Evolutionary conservation across 2,888 invertebrate species (phyloP), one percentile per base, ranked within the genome.

Genomic region (Serrognathus titanus): DNA sequence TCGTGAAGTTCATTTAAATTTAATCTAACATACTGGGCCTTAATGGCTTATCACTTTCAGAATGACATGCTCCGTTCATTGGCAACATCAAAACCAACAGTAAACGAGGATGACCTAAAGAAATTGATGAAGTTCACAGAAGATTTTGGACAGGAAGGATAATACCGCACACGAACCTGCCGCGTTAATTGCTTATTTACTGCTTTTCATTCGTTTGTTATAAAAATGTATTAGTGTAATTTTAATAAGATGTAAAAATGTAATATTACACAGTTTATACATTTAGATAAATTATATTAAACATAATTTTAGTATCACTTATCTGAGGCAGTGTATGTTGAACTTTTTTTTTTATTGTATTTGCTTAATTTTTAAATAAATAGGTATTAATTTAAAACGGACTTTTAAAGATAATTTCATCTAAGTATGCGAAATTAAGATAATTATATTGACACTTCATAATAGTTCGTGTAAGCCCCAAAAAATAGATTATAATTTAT

Each of bases 71-170:
- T 92, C 60, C 85, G 92, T 71, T 97, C 98, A 0, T 77, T 99
- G 66, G 86, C 90, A 6, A 94, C 93, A 60, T 94, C 95, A 47
- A 98, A 98, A 80, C 97, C 99, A 13, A 98, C 98, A 7, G 97
- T 99, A 2, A 98, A 98, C 75, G 94, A 94, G 61, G 92, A 94
- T 13, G 99, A 99, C 76, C 85, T 99, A 83, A 85, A 84, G 39
- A 96, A 93, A 78, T 81, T 98, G 73, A 86, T 89, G 74, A 94
- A 97, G 77, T 99, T 99, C 79, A 96, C 92, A 80, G 90, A 92
- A 74, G 98, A 99, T 79, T 99, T 99, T 78, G 99, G 99, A 36
- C 97, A 97, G 80, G 98, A 99, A 80, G 98, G 97, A 58, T 69
- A 68, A 64, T 38, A n/a, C n/a, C 24, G 24, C 24, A 31, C 24